A percentile compares a stretch with the other conserved stretches of the same genome.
Evolutionary conservation across 2,888 invertebrate genomes (phyloP).

Genomic region (Bursaphelenchus okinawaensis): DNA sequence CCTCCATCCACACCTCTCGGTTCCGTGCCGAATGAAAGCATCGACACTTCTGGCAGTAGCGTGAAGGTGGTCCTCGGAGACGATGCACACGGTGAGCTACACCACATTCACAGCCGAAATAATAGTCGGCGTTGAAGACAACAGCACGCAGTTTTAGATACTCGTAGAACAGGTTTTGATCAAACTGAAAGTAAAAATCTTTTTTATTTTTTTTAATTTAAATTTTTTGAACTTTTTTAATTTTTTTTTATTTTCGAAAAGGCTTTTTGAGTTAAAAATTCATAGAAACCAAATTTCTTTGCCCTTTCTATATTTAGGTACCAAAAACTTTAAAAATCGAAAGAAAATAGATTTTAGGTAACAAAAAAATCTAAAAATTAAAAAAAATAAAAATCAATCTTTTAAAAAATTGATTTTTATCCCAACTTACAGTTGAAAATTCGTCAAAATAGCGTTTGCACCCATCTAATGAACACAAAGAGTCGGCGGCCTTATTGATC

Average conservation of each 20-base stretch:
- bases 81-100: background rate
- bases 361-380: too few species aligned
- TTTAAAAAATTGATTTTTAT: too few species aligned
- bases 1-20: background rate
- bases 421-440: background rate
- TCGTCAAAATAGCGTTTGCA: background rate
- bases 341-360: too few species aligned
- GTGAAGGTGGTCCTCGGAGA: background rate
- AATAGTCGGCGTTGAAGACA: background rate
- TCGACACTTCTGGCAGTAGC: background rate
- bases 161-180: background rate
- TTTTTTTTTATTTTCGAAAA: too few species aligned
- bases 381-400: too few species aligned
- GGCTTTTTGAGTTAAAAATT: too few species aligned
- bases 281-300: background rate
- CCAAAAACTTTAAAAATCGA: too few species aligned
- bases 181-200: background rate
- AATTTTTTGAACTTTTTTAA: too few species aligned
- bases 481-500: background rate
- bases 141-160: background rate
- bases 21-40: background rate
- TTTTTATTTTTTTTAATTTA: too few species aligned
- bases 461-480: background rate
- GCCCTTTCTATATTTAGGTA: too few species aligned
- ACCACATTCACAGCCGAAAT: background rate